Evolutionary conservation across 2,113 vertebrate species (phyloP).

Genomic region (Coryphaenoides rupestris): DNA sequence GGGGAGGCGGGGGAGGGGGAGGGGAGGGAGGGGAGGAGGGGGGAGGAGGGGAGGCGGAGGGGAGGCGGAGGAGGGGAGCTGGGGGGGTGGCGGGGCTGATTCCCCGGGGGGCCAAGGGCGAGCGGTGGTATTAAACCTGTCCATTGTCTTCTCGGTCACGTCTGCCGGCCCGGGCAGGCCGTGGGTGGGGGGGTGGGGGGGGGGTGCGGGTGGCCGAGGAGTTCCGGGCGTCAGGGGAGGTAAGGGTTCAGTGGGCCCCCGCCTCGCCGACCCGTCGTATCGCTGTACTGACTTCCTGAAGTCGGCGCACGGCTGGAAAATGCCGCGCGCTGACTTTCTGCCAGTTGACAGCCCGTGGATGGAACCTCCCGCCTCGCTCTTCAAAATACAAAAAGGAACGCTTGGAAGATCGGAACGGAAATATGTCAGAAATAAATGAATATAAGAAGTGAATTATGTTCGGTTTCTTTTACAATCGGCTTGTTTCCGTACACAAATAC

Average conservation of each 20-base stretch:
- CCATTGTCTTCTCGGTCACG: conserved; percentile 62
- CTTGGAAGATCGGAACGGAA: too few species aligned
- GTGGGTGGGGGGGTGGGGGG: conserved; percentile 1
- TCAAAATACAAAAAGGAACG: too few species aligned
- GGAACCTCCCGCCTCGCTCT: too few species aligned
- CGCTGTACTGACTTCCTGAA: too few species aligned
- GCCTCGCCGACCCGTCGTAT: background rate
- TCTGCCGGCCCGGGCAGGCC: conserved; percentile 40
- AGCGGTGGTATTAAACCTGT: conserved; percentile 74
- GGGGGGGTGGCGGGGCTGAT: conserved; percentile 42
- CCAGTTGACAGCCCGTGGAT: too few species aligned
- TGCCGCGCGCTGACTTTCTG: too few species aligned
- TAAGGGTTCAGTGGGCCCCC: conserved; percentile 6
- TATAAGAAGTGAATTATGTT: too few species aligned
- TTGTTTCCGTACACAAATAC: conserved; percentile 11
- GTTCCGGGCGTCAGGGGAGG: conserved; percentile 1
- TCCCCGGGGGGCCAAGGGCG: conserved; percentile 55
- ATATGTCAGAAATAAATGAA: too few species aligned
- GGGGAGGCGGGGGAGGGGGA: conserved; percentile 40
- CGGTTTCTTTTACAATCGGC: too few species aligned
- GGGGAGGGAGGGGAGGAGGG: conserved; percentile 37
- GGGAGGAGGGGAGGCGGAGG: conserved; percentile 48
- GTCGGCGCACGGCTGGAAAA: too few species aligned
- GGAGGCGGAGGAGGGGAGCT: conserved; percentile 29
- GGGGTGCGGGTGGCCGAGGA: conserved; percentile 1